These are phyloP conservation scores for Chroicocephalus ridibundus DNA, from an alignment of 2,113 vertebrate genomes.

Conservation along the genomic window DNA sequence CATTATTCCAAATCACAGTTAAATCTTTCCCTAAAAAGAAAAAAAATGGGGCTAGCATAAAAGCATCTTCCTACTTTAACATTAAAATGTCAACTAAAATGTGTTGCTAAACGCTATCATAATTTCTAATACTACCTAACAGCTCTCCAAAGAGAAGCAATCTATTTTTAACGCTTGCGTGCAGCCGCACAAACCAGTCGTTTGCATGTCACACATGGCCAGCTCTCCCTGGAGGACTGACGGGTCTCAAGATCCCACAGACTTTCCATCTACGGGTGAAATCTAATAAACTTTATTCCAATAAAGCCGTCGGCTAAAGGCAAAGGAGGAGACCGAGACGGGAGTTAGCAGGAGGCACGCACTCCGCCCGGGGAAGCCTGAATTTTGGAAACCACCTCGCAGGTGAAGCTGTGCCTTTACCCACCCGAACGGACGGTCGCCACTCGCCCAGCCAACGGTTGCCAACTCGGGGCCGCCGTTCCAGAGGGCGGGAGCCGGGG, in stretches of 20 bases:
- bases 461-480: background rate
- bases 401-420: background rate
- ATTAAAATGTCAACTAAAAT: background rate
- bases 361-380: background rate
- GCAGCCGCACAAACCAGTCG: background rate
- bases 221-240: background rate
- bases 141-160: background rate
- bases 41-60: background rate
- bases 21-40: background rate
- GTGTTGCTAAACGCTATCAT: background rate
- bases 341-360: background rate
- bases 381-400: rapidly evolving
- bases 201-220: background rate
- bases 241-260: background rate
- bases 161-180: background rate
- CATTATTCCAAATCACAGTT: background rate
- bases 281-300: background rate
- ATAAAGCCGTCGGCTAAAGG: rapidly evolving
- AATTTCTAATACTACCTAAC: background rate
- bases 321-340: background rate
- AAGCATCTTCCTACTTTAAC: background rate
- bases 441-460: background rate
- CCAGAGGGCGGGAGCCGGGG: background rate
- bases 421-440: background rate
- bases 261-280: background rate